Percentiles rank a stretch among this genome's conserved stretches.
These are phyloP conservation scores for Euwallacea fornicatus DNA, from an alignment of 1,140 invertebrate species.

Conservation along the genomic window DNA sequence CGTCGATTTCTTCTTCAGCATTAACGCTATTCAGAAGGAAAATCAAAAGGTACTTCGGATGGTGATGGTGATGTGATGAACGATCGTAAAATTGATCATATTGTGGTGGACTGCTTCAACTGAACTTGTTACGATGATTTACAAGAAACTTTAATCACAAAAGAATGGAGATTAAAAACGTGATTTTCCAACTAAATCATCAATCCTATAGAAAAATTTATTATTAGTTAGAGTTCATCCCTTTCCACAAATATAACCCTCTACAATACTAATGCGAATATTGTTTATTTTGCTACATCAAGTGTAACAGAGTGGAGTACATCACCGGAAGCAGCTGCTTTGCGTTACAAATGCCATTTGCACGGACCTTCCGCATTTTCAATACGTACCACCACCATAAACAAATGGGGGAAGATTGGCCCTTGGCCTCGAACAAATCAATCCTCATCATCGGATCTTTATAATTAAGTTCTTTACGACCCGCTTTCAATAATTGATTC, in stretches of 20 bases:
- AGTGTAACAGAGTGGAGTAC: slow-evolving; percentile 17
- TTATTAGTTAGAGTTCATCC: no score
- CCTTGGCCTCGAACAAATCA: slow-evolving; percentile 38
- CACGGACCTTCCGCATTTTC: slow-evolving; percentile 35
- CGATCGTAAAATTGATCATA: no score
- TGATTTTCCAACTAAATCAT: no score
- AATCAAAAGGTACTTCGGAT: no score
- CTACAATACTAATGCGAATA: slow-evolving; percentile 18
- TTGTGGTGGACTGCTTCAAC: no score
- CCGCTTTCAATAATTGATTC: not conserved
- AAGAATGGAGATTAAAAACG: no score
- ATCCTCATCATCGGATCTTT: slow-evolving; percentile 23
- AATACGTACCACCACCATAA: slow-evolving; percentile 22
- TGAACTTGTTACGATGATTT: no score
- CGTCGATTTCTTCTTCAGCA: no score
- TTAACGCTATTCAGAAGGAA: no score
- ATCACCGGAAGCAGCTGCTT: slow-evolving; percentile 47
- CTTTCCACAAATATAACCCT: not conserved
- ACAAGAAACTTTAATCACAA: no score
- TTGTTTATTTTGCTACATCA: slow-evolving; percentile 34
- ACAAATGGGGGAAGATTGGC: slow-evolving; percentile 22
- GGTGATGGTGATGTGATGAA: no score
- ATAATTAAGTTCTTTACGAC: not conserved
- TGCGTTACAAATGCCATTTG: slow-evolving; percentile 45
- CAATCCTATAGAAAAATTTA: no score